phyloP scores from a whole-genome alignment of 1,140 invertebrate species.

The Copidosoma floridanum region DNA sequence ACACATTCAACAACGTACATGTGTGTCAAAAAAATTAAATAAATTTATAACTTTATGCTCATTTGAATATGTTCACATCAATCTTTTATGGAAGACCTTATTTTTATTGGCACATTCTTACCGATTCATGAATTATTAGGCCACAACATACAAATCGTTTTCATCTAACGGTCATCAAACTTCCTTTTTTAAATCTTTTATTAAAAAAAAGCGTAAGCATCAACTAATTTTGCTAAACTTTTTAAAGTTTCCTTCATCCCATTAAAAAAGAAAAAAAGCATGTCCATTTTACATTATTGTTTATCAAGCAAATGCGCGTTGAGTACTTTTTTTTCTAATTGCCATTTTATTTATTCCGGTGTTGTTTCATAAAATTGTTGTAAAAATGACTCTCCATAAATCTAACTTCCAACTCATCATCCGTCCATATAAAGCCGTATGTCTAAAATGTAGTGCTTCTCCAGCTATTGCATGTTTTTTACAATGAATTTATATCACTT shows the following conservation, averaged over 20 bases:
- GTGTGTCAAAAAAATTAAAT: constrained; percentile 30
- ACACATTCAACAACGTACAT: constrained; percentile 14
- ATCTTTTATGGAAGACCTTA: constrained; percentile 38
- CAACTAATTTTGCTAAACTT: too few species aligned
- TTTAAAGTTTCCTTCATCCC: constrained; percentile 1
- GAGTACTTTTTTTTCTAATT: background rate
- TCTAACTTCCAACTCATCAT: too few species aligned
- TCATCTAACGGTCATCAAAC: background rate
- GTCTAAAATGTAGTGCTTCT: too few species aligned
- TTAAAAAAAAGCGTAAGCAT: constrained; percentile 26
- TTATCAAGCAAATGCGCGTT: background rate
- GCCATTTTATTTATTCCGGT: too few species aligned
- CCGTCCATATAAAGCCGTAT: too few species aligned
- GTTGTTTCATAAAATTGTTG: too few species aligned
- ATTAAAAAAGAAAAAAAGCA: constrained; percentile 8
- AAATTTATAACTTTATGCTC: too few species aligned
- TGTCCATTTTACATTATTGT: background rate
- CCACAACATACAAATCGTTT: constrained; percentile 14
- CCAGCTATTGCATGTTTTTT: too few species aligned
- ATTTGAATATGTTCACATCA: too few species aligned
- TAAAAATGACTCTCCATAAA: too few species aligned
- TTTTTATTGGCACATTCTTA: constrained; percentile 36
- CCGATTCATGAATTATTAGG: constrained; percentile 35
- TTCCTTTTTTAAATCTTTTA: constrained; percentile 8
- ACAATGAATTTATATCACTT: too few species aligned